Evolutionary conservation across 2,797 vertebrate species (phyloP), one percentile per base, ranked within the genome.

Genomic region (Sylvilagus floridanus): DNA sequence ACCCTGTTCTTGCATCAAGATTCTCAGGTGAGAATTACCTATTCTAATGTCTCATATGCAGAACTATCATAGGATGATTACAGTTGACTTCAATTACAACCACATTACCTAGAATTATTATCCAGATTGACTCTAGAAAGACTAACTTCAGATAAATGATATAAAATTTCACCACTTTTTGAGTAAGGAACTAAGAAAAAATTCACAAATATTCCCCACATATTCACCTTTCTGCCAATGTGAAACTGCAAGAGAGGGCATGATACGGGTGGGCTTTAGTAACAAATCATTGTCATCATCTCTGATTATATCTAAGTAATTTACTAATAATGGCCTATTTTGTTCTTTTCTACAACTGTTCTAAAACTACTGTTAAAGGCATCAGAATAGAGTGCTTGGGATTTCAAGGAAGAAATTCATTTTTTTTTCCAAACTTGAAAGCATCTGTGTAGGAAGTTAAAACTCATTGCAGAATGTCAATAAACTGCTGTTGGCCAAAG

Each of bases 381-480:
- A 84, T 90, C 30, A 52, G 24, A 84, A 35, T 76, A 89, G 9
- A 92, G 83, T 90, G 60, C 47, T 71, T 72, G 30, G 93, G 65
- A 78, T 66, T 93, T 77, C 2, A 81, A 75, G 42, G 17, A 12
- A 83, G 73, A 87, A 30, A 79, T 54, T 90, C 65, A 37, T 60
- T 37, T 94, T 95, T 65, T 81, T 10, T 94, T 47, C 42, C 42
- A 42, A 82, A 14, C 35, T 82, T 86, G 63, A 90, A 87, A 96
- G 12, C 62, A 62, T 35, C 10, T 87, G 30, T 52, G 21, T n/a
- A 79, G 26, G 57, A 84, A 89, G 88, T 89, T 84, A 82, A 89
- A 94, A 54, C 11, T 52, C 16, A 9, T 17, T 35, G 13, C 71
- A 79, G 54, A 52, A 92, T 91, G 60, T n/a, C n/a, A 90, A 28